Conservation (phyloP, 2,797 vertebrate genomes). For the Natrix natrix region DNA sequence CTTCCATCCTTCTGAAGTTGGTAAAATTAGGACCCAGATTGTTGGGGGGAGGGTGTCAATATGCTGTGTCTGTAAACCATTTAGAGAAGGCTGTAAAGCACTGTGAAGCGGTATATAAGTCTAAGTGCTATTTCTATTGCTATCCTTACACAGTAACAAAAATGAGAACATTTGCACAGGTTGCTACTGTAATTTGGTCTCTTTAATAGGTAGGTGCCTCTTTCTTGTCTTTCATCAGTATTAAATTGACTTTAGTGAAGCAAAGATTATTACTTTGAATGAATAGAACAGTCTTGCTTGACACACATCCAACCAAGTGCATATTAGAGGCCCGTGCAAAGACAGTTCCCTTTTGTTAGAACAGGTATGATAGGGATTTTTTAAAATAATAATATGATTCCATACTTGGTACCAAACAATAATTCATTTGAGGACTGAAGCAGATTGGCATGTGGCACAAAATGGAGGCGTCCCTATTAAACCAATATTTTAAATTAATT, state of each 20-base stretch:
- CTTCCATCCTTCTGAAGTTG: too few species aligned
- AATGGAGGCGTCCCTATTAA: not conserved
- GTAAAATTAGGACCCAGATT: not conserved
- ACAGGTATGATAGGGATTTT: not conserved
- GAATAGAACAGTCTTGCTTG: constrained; percentile 8
- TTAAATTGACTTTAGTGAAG: constrained; percentile 15
- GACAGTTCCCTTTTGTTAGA: not conserved
- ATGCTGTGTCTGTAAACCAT: not conserved
- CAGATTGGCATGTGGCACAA: not conserved
- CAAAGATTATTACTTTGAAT: constrained; percentile 10
- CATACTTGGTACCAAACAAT: not conserved
- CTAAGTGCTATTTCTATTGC: not conserved
- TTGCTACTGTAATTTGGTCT: not conserved
- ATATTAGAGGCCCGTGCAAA: not conserved
- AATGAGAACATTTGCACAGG: not conserved
- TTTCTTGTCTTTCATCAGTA: constrained; percentile 16
- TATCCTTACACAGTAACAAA: not conserved
- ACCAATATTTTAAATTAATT: not conserved
- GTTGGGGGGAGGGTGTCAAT: too few species aligned
- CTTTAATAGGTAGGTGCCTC: not conserved
- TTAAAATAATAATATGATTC: not conserved
- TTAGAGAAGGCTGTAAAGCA: not conserved
- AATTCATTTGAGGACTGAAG: not conserved
- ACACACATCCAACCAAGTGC: not conserved
- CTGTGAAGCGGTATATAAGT: not conserved